These are phyloP conservation scores for Reinhardtius hippoglossoides DNA, from an alignment of 2,113 vertebrate species.

Conservation along the genomic window DNA sequence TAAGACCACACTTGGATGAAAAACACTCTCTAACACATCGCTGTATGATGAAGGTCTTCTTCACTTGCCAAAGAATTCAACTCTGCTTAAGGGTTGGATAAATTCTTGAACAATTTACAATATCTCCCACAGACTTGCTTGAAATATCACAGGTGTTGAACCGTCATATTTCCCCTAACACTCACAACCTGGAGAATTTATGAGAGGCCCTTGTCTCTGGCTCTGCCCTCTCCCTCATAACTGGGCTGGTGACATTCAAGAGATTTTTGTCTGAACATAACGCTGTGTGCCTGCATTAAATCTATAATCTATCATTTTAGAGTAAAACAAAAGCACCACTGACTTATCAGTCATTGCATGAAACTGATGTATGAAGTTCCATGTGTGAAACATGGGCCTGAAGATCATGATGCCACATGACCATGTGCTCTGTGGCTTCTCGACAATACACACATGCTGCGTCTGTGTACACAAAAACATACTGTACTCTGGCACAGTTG, in stretches of 20 bases:
- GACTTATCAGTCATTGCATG: conserved; percentile 2
- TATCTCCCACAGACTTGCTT: not conserved
- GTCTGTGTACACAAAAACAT: conserved; percentile 13
- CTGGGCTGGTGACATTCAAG: not conserved
- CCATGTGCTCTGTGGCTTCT: not conserved
- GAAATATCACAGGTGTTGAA: not conserved
- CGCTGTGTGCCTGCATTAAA: not conserved
- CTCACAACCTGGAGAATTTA: not conserved
- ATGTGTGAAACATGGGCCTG: conserved; percentile 2
- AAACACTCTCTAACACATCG: too few relatives aligned
- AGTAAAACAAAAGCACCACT: not conserved
- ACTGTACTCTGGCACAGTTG: conserved; percentile 1
- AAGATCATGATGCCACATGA: conserved; percentile 2
- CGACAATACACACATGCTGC: not conserved
- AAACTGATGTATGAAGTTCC: conserved; percentile 23
- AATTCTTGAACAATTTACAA: not conserved
- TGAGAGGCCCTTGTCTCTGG: not conserved
- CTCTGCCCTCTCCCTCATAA: not conserved
- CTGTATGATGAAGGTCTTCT: too few relatives aligned
- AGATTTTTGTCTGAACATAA: not conserved
- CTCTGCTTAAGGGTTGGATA: not conserved
- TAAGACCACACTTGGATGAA: too few relatives aligned
- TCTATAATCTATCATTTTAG: not conserved
- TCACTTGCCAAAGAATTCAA: not conserved
- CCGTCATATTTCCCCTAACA: not conserved